Conservation (phyloP, 2,797 vertebrate species). For the Pipistrellus pygmaeus region DNA sequence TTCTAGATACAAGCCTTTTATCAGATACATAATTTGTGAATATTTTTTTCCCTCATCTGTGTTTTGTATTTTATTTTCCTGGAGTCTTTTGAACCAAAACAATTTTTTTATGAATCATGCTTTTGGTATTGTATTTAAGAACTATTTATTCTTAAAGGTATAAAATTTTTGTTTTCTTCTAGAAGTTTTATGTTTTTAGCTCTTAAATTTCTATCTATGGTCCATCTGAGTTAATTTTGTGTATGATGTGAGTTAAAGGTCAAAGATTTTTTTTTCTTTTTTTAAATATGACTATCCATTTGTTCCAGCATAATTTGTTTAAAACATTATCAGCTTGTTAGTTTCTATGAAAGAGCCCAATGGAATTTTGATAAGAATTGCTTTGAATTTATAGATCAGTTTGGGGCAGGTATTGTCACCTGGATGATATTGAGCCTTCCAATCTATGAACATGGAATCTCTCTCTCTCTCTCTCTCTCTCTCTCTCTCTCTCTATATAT, state of each 20-base stretch:
- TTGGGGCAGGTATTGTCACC: not conserved
- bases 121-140: no score
- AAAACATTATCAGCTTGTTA: not conserved
- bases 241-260: no score
- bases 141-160: no score
- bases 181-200: no score
- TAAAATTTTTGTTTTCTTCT: no score
- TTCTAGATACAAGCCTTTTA: not conserved
- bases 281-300: not conserved
- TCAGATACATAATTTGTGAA: not conserved
- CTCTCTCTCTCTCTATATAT: no score
- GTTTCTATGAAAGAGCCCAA: not conserved
- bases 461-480: no score
- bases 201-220: no score
- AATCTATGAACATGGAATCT: not conserved
- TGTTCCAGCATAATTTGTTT: not conserved
- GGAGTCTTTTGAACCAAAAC: not conserved
- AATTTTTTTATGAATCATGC: not conserved
- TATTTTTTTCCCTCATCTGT: not conserved
- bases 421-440: not conserved
- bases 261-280: not conserved
- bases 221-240: no score
- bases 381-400: not conserved
- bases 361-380: not conserved
- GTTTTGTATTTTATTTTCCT: not conserved